Base-by-base conservation (phyloP, 2,888 invertebrate genomes). In the Tridacna gigas region DNA sequence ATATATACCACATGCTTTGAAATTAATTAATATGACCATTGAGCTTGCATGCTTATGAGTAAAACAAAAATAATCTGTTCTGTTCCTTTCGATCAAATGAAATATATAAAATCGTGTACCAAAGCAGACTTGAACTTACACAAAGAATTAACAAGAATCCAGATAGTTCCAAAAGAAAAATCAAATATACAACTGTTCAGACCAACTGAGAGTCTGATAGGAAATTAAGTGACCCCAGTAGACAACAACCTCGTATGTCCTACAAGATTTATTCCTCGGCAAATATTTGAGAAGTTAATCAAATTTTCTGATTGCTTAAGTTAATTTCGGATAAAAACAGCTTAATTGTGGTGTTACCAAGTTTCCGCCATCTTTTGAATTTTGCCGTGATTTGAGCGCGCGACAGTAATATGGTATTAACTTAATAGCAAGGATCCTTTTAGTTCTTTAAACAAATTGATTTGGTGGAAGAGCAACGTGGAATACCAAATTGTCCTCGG, bases 291-390 rank as follows among this genome's bases (percentile, higher is more conserved):
- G 74, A 79, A 85, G 79, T 77, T 85, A 87, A 87, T 87, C 85
- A 75, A 84, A 82, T 87, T 83, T 83, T 84, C 85, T 83, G 83
- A 85, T 84, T 80, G 83, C 83, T 87, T 85, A 87, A 87, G 83
- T 82, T 85, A 87, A 87, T 87, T 87, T 85, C 60, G 77, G 84
- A 84, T 84, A 87, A 87, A 84, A 87, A 87, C 87, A 81, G 83
- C 83, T 85, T 87, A 85, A 87, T 85, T 85, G 78, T 60, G 66
- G 74, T 71, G 82, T 85, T 87, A 84, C 71, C 73, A 60, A 83
- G 83, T 81, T 78, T 77, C 79, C 71, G 63, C 77, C 75, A 47
- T 79, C 87, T 83, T 85, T 85, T 79, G 81, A 83, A 83, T 74
- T 77, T 80, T 63, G 61, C 80, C 85, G 83, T 84, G 83, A 87